Evolutionary conservation across 2,888 invertebrate species (phyloP), one percentile per base, ranked within the genome.

Genomic region (Amphipoea lucens): DNA sequence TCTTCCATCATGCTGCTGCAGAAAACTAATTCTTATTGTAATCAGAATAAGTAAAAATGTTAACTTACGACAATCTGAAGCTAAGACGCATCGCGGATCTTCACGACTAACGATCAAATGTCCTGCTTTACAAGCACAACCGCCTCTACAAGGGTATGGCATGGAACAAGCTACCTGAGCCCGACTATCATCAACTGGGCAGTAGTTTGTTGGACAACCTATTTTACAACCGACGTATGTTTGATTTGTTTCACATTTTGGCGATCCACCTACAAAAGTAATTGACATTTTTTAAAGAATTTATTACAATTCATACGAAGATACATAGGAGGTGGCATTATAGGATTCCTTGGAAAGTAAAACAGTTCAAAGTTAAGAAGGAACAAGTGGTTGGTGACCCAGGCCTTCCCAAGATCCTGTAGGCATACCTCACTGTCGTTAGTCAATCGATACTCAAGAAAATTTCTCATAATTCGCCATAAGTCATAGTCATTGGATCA

Each of bases 71-170:
- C 93, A 93, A 11, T 89, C 86, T 0, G 82, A 73, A 57, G 81
- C n/a, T 12, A 71, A 36, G 11, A 87, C 57, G 45, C 87, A 87
- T 0, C 45, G 60, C 4, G 60, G 62, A 60, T 86, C 45, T 36
- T 82, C 74, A 14, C 40, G 54, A 60, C 81, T 88, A 12, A 79
- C 45, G 20, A 88, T 81, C 36, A 90, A 81, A 76, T 93, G 89
- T 60, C 91, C 90, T 9, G 45, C 20, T 42, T 84, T 87, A 74
- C 95, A 95, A n/a, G 81, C 80, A 79, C 95, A 95, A 0, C 95
- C 95, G n/a, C 92, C 90, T 5, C 82, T 90, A 42, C 95, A 95
- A 0, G 91, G 92, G 40, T 79, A 83, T 0, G 93, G 87, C 0
- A 87, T 85, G 0, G 80, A 81, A 65, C 95, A 95, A 2, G 89